Base-by-base conservation (phyloP, 1,140 invertebrate species). In the Drosophila pseudoobscura region DNA sequence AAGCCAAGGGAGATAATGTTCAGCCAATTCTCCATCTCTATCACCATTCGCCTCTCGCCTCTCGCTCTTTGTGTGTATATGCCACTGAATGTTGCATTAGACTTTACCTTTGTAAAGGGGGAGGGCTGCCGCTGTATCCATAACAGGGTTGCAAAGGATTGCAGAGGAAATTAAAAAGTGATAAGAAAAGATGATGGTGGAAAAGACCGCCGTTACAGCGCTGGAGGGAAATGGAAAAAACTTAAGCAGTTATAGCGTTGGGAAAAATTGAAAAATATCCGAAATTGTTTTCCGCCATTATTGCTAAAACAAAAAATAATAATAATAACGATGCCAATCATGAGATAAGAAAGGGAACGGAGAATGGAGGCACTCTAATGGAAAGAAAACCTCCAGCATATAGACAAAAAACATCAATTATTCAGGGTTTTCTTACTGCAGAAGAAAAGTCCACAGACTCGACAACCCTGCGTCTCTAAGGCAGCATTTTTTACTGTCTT, bases 1-100 rank as follows among this genome's bases (percentile, higher is more conserved):
- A 87, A 87, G 82, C 83, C 26, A 87, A 88, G 69, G 60, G 44
- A 87, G 75, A 78, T 85, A 82, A 85, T 78, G 83, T 59, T 68
- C 26, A 31, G 55, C 52, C 51, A 73, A 47, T 53, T 6, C 51
- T 20, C 1, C 31, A 15, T n/a, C 13, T 26, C 55, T 5, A 3
- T 15, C 13, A n/a, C 55, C 5, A 2, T 15, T 17, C 41, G n/a
- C n/a, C n/a, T n/a, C n/a, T n/a, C n/a, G 0, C 1, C 20, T 15
- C 5, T 11, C 3, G 20, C 20, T 20, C n/a, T 24, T 2, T 26
- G 26, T n/a, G 17, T 9, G 24, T n/a, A 29, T 39, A 39, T 39
- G 35, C 35, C 35, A 51, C 29, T 59, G 52, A 29, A 75, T 75
- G 49, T 50, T 59, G 49, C 54, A 80, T 80, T 74, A 83, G 66